Evolutionary conservation across 2,797 vertebrate species (phyloP).

Genomic region (Champsocephalus gunnari): DNA sequence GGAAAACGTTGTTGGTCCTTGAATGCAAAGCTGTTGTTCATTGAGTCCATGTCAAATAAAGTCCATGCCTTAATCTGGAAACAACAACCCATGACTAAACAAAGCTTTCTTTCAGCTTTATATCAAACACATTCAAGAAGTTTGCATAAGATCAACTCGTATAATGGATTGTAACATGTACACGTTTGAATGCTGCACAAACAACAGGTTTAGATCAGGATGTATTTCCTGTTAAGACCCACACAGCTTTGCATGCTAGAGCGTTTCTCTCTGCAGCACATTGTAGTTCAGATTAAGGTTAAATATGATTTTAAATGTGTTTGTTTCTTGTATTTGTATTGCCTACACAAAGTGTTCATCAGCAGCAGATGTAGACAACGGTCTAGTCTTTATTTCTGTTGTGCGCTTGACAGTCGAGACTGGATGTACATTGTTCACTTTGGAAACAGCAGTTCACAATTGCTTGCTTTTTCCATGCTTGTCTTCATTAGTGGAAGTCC

Average conservation of each 20-base stretch:
- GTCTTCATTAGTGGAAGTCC: slow-evolving; percentile 4
- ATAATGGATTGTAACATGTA: slow-evolving; percentile 31
- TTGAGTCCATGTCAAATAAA: slow-evolving; percentile 64
- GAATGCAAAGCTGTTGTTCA: slow-evolving; percentile 56
- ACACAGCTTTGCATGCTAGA: slow-evolving; percentile 29
- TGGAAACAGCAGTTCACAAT: not conserved
- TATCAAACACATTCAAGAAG: slow-evolving; percentile 37
- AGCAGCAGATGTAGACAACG: not conserved
- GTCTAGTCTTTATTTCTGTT: not conserved
- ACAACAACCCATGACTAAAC: slow-evolving; percentile 38
- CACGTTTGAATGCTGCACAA: slow-evolving; percentile 20
- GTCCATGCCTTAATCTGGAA: slow-evolving; percentile 44
- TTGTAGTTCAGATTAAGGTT: slow-evolving; percentile 18
- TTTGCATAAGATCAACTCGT: slow-evolving; percentile 9
- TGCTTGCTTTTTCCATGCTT: not conserved
- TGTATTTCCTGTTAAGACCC: slow-evolving; percentile 19
- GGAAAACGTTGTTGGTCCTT: slow-evolving; percentile 29
- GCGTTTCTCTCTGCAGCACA: slow-evolving; percentile 23
- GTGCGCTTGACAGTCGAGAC: not conserved
- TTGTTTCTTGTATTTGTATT: slow-evolving; percentile 15
- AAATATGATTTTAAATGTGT: slow-evolving; percentile 18
- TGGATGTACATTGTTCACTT: not conserved
- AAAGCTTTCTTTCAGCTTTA: slow-evolving; percentile 49
- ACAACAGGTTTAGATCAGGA: slow-evolving; percentile 23
- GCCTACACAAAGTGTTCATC: not conserved